Base-by-base conservation (phyloP, 2,888 invertebrate genomes). In the Noctua janthina region DNA sequence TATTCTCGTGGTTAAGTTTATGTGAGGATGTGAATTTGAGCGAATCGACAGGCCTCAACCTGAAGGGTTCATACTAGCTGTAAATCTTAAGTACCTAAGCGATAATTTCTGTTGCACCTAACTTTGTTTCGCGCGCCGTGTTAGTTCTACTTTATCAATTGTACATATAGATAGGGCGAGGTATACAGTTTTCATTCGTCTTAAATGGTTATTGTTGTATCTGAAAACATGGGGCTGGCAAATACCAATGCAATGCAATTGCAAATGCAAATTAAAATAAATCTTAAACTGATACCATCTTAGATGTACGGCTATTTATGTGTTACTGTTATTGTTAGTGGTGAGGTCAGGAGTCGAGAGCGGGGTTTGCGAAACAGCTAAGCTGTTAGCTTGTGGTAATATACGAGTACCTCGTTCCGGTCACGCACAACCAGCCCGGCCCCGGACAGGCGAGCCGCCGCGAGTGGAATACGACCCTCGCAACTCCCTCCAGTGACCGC, bases 121-220 rank as follows among this genome's bases (percentile, higher is more conserved):
- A 95, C 92, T 94, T 95, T 95, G 93, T 94, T 96, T 95, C 91
- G 95, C 94, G 94, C 95, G 94, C 95, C 94, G 95, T 94, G 94
- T 96, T 95, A 95, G 94, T 94, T 96, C 89, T 96, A 95, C 92
- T 94, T 93, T 94, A 94, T 94, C 92, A 93, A 94, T 94, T 96
- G 96, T 96, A 96, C 93, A 96, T 96, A 96, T 96, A 96, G 95
- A 92, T 96, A 96, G 95, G 94, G 93, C 93, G 95, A 95, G 95
- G 95, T 95, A 93, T 93, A 94, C 94, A 94, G 93, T 94, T 95
- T 94, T 94, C 92, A 94, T 93, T 94, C 92, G 89, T 93, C 92
- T 91, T 92, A 92, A 92, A 94, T 92, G 94, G 93, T 94, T 95
- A 94, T 95, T 94, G 95, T 95, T 96, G 93, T 95, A 95, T 94